Base-by-base conservation (phyloP, 2,888 invertebrate genomes). In the Platycheirus rosarum region DNA sequence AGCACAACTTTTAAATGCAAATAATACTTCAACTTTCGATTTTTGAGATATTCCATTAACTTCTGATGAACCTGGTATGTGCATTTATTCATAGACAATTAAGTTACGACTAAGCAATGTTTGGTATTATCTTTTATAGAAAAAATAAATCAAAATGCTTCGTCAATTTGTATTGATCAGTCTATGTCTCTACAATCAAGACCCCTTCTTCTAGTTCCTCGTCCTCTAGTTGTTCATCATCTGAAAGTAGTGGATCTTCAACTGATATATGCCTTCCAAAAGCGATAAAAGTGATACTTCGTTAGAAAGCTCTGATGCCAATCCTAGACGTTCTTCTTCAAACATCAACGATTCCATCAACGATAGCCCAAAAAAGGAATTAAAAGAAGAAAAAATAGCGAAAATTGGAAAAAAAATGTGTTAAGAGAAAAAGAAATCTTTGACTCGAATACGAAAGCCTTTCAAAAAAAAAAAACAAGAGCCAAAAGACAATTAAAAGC, bases 381-480 rank as follows among this genome's bases (percentile, higher is more conserved):
- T n/a, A n/a, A n/a, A n/a, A n/a, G n/a, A n/a, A n/a, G n/a, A n/a
- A n/a, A n/a, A n/a, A n/a, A n/a, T n/a, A n/a, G n/a, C n/a, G n/a
- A n/a, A n/a, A n/a, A n/a, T n/a, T n/a, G n/a, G n/a, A n/a, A n/a
- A n/a, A n/a, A n/a, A 44, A 60, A 57, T 57, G 37, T 57, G 23
- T 26, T 42, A 44, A 60, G 60, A 29, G 11, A 44, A 60, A 60
- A 16, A 60, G 57, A 57, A 42, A 57, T 57, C 16, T 60, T 9
- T 26, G 16, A 23, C 11, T 18, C 7, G 44, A 44, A 29, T 60
- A 60, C 29, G 4, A 60, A 42, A 44, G 29, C 7, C 2, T 2
- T 16, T 44, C 60, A 2, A 60, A 57, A 57, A 57, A 23, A 57
- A 57, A 57, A 26, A 6, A n/a, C 44, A 23, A 57, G 40, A 13